A percentile compares a stretch with the other conserved stretches of the same genome.
These are phyloP conservation scores for Eulemur macaco DNA, from an alignment of 2,113 vertebrate genomes.

Conservation along the genomic window DNA sequence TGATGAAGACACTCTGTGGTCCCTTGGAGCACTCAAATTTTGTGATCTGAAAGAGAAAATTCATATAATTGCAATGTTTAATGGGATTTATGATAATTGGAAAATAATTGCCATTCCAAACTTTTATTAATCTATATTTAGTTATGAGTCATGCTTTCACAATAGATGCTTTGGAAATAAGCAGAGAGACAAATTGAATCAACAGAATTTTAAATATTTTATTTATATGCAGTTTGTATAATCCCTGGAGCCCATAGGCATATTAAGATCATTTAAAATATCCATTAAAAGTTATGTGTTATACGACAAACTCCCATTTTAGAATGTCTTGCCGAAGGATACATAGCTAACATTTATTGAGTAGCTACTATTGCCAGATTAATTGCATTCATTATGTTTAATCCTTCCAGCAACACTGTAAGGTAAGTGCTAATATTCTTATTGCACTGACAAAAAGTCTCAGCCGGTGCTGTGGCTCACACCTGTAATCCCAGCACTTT, in stretches of 20 bases:
- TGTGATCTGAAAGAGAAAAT: slow-evolving; percentile 67
- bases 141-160: slow-evolving; percentile 79
- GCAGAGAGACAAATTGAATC: slow-evolving; percentile 69
- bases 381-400: slow-evolving; percentile 72
- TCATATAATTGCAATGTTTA: slow-evolving; percentile 73
- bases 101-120: slow-evolving; percentile 80
- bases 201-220: slow-evolving; percentile 81
- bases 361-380: slow-evolving; percentile 75
- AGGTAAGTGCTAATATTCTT: slow-evolving; percentile 45
- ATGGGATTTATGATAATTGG: slow-evolving; percentile 79
- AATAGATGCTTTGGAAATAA: slow-evolving; percentile 76
- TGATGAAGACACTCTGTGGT: slow-evolving; percentile 9
- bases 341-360: slow-evolving; percentile 73
- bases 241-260: slow-evolving; percentile 67
- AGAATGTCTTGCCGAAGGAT: slow-evolving; percentile 67
- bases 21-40: slow-evolving; percentile 59
- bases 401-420: slow-evolving; percentile 48
- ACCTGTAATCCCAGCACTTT: too few species aligned
- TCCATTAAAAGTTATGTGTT: slow-evolving; percentile 75
- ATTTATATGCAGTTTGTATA: slow-evolving; percentile 76
- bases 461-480: too few species aligned
- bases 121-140: slow-evolving; percentile 81
- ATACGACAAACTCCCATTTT: slow-evolving; percentile 62
- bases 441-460: neutral
- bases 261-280: slow-evolving; percentile 80